Base-by-base conservation (phyloP, 2,888 invertebrate genomes). In the Brachycybe producta region DNA sequence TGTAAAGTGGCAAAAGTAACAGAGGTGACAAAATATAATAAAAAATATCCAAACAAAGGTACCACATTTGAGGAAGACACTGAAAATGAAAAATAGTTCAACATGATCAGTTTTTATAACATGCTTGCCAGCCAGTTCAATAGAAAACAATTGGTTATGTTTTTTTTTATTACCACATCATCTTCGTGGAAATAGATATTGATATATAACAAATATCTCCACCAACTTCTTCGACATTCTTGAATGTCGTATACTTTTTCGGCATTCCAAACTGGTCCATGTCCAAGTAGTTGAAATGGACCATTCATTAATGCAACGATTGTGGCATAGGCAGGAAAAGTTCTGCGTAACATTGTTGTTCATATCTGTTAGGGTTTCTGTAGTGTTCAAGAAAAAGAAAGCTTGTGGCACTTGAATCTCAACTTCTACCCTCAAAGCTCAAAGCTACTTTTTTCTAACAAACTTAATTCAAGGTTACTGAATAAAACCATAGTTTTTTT, bases 261-360 rank as follows among this genome's bases (percentile, higher is more conserved):
- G 11, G 48, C n/a, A n/a, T n/a, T 40, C 56, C 62, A 62, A 32
- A 64, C 57, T 0, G 67, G 67, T 2, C 67, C 65, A 3, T 58
- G 54, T 0, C 61, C 61, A 13, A 64, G 26, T 51, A 64, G 62
- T 30, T 55, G 58, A 49, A 62, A 64, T 21, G 63, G 50, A 26
- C 58, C 61, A 3, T 59, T 52, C 35, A 61, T 63, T 4, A 57
- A 54, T 57, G 62, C 58, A 43, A 67, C 28, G 1, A 63, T 58
- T 2, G 65, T 54, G 59, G 63, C 61, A 54, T 65, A 64, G 1
- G 62, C 53, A 0, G 65, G 65, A 1, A 65, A n/a, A n/a, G n/a
- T n/a, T 64, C 40, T 66, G 54, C 46, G 66, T 67, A 57, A 13
- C 64, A 63, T 11, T 43, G 26, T 43, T 42, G 17, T 41, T 5